Percentiles rank a stretch among this genome's conserved stretches.
phyloP scores from a whole-genome alignment of 2,888 invertebrate species.

The Trichogramma evanescens region DNA sequence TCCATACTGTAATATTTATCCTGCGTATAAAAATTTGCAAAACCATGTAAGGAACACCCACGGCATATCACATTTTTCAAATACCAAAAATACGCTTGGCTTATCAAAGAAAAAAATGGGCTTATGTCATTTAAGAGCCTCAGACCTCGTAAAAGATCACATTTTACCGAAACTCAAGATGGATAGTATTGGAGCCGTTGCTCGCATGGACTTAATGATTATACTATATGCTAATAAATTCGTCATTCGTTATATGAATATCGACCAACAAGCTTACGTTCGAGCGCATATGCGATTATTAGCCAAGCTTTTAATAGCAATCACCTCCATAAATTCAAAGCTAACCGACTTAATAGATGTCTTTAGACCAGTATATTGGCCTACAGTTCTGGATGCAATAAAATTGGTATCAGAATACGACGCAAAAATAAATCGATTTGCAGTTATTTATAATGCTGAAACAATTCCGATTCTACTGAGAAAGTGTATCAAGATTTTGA shows the following conservation, averaged over 20 bases:
- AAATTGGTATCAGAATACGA: neutral
- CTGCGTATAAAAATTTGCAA: neutral
- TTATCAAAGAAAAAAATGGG: neutral
- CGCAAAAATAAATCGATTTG: neutral
- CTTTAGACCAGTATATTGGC: neutral
- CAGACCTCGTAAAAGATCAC: neutral
- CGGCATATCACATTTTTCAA: too few relatives aligned
- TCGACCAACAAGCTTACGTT: neutral
- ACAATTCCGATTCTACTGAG: neutral
- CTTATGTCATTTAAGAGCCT: neutral
- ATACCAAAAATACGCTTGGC: neutral
- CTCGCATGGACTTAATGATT: neutral
- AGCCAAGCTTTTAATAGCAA: neutral
- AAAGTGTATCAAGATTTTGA: slow-evolving; percentile 3
- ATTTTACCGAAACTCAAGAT: neutral
- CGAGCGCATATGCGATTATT: neutral
- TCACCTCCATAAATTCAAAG: neutral
- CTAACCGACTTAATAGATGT: neutral
- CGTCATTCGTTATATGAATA: neutral
- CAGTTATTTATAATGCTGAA: neutral
- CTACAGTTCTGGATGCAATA: neutral
- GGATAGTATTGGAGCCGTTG: neutral
- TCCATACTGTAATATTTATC: neutral
- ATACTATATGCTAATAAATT: slow-evolving; percentile 2
- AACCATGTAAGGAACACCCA: neutral